Percentiles rank a stretch among this genome's conserved stretches.
These are phyloP conservation scores for Dromaius novaehollandiae DNA, from an alignment of 2,113 vertebrate species.

Conservation along the genomic window DNA sequence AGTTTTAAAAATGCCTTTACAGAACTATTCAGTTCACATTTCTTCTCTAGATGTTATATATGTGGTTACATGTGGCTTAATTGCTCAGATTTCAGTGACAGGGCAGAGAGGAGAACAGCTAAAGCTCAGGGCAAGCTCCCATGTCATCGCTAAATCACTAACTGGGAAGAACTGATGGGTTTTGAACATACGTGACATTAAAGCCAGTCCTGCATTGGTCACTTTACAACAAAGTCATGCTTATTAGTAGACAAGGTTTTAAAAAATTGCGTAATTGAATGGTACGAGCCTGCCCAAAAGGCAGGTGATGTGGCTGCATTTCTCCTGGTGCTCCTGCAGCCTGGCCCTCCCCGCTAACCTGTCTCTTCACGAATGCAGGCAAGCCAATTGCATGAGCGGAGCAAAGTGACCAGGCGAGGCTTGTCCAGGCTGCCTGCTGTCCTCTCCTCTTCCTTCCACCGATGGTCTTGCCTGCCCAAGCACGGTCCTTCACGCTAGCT, in stretches of 20 bases:
- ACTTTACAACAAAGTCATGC: accelerated
- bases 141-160: neutral
- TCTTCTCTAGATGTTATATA: neutral
- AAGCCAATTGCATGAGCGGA: no score
- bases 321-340: no score
- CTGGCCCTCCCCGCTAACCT: no score
- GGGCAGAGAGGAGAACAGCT: neutral
- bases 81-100: neutral
- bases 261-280: neutral
- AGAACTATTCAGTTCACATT: neutral
- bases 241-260: neutral
- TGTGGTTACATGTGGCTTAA: no score
- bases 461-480: no score
- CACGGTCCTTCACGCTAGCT: no score
- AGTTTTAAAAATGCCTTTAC: no score
- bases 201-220: accelerated
- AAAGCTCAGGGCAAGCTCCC: neutral
- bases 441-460: no score
- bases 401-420: no score
- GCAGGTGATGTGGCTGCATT: no score
- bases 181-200: neutral
- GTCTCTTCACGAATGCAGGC: no score
- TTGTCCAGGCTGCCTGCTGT: no score
- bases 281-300: neutral
- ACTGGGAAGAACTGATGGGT: neutral